Evolutionary conservation across 1,140 invertebrate genomes (phyloP).

Genomic region (Euwallacea fornicatus): DNA sequence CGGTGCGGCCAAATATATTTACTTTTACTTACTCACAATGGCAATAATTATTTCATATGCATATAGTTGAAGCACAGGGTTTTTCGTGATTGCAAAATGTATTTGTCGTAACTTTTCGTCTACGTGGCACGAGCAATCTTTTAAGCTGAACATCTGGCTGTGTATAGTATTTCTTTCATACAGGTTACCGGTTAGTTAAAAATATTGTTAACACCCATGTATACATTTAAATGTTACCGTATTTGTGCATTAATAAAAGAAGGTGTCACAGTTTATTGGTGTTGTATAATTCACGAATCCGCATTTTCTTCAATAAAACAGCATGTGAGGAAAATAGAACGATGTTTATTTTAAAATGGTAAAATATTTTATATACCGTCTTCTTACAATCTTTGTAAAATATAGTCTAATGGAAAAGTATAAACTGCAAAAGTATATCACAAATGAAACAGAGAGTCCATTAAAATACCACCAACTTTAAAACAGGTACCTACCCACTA

Average conservation of each 20-base stretch:
- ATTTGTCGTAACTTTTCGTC: not conserved
- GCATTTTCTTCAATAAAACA: no score
- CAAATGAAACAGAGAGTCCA: no score
- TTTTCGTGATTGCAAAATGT: not conserved
- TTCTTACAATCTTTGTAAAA: no score
- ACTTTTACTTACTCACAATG: no score
- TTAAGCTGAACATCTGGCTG: no score
- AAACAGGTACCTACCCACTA: no score
- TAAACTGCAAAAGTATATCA: no score
- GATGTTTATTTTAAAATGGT: not conserved
- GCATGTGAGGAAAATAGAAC: not conserved
- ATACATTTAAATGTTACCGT: constrained; percentile 56
- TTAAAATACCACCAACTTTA: no score
- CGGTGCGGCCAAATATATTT: no score
- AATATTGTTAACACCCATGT: constrained; percentile 55
- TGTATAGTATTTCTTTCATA: not conserved
- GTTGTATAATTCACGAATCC: no score
- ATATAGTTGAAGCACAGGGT: not conserved
- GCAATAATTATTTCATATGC: not conserved
- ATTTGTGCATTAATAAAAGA: constrained; percentile 55
- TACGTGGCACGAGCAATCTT: not conserved
- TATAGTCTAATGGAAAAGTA: no score
- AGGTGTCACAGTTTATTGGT: constrained; percentile 44
- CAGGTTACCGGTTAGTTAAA: constrained; percentile 48
- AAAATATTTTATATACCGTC: not conserved